phyloP scores from a whole-genome alignment of 2,888 invertebrate genomes.

The Nymphalis polychloros region DNA sequence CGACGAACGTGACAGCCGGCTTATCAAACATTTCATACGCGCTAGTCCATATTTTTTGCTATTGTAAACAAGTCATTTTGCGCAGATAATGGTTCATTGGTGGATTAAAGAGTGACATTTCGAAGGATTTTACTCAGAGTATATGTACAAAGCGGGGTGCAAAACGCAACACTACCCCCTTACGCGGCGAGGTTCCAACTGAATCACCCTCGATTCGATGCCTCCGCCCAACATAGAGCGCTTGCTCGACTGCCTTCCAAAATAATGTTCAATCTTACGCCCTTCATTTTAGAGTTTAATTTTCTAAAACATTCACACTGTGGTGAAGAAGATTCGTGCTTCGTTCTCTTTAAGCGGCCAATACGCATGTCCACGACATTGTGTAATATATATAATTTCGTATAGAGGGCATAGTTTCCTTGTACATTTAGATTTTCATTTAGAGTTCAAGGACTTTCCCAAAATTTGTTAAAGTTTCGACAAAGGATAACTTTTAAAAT shows the following conservation, averaged over 20 bases:
- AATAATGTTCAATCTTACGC: conserved; percentile 49
- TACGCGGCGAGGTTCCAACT: conserved; percentile 75
- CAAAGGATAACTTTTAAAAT: conserved; percentile 19
- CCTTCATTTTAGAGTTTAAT: conserved; percentile 47
- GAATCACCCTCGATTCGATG: conserved; percentile 77
- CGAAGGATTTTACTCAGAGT: conserved; percentile 71
- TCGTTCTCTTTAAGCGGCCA: conserved; percentile 75
- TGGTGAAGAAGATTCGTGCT: conserved; percentile 76
- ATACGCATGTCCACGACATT: conserved; percentile 80
- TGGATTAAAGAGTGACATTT: conserved; percentile 60
- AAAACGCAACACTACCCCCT: conserved; percentile 68
- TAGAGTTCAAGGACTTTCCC: conserved; percentile 78
- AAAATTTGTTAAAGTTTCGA: conserved; percentile 68
- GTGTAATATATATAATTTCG: conserved; percentile 68
- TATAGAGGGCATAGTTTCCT: conserved; percentile 77
- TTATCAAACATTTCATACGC: conserved; percentile 41
- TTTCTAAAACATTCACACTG: conserved; percentile 48
- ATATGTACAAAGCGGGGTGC: conserved; percentile 64
- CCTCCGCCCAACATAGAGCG: conserved; percentile 81
- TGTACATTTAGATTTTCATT: conserved; percentile 76
- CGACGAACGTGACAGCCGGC: conserved; percentile 61
- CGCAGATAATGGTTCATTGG: conserved; percentile 10
- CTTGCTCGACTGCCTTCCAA: conserved; percentile 62
- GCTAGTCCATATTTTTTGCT: conserved; percentile 34
- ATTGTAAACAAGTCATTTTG: conserved; percentile 37